These are phyloP conservation scores for Muscicapa adusta DNA, from an alignment of 2,113 vertebrate genomes.

Conservation along the genomic window DNA sequence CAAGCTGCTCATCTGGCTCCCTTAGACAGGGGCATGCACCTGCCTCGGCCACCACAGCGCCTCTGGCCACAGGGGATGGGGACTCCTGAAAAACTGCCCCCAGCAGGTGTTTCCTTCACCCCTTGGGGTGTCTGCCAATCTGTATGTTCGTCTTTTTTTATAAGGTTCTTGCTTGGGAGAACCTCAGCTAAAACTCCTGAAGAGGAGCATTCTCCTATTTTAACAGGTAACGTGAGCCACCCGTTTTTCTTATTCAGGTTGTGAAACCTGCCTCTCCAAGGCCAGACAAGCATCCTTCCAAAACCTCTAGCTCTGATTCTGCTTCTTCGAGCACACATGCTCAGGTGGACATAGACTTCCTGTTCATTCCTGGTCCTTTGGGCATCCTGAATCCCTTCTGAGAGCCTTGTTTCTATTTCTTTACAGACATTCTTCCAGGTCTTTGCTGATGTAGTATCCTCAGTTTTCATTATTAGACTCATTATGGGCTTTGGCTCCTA, in stretches of 20 bases:
- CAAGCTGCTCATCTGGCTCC: background rate
- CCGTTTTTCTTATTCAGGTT: background rate
- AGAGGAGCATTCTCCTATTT: background rate
- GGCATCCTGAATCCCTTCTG: background rate
- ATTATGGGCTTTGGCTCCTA: background rate
- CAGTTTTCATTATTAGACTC: background rate
- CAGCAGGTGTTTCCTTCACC: background rate
- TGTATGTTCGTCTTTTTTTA: background rate
- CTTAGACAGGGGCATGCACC: background rate
- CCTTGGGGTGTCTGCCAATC: background rate
- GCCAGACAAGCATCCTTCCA: background rate
- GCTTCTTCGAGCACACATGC: background rate
- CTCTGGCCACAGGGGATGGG: background rate
- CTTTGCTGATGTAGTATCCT: background rate
- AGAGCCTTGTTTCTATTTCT: background rate
- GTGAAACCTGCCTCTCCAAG: background rate
- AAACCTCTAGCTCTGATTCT: background rate
- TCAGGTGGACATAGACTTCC: background rate
- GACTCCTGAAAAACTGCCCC: background rate
- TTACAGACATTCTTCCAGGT: background rate
- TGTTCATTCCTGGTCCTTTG: background rate
- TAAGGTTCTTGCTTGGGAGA: background rate
- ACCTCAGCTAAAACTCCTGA: background rate
- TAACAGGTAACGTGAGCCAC: background rate
- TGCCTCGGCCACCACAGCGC: rapidly evolving